phyloP scores from a whole-genome alignment of 1,140 invertebrate species.

The Drosophila azteca region DNA sequence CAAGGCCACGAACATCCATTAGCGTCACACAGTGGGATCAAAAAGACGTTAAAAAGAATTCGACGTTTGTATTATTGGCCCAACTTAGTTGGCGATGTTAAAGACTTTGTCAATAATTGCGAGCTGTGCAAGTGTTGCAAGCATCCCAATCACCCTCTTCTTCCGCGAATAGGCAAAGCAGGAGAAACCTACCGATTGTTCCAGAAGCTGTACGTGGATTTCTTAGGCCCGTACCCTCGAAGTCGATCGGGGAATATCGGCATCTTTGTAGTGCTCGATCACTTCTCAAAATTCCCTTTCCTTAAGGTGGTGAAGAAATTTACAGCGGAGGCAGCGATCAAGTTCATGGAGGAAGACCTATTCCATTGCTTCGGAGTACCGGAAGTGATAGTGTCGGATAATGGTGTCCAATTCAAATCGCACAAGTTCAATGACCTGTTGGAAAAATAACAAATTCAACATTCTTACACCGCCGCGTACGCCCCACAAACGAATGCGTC shows the following conservation, averaged over 20 bases:
- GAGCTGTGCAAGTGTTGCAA: not conserved
- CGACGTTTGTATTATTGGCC: not conserved
- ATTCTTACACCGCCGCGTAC: not conserved
- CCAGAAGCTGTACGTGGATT: not conserved
- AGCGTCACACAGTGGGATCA: no score
- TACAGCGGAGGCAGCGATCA: not conserved
- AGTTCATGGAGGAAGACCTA: no score
- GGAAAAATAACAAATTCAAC: not conserved
- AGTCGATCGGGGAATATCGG: not conserved
- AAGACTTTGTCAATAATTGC: not conserved
- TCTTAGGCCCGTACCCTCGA: not conserved
- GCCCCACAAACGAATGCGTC: not conserved
- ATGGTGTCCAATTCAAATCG: not conserved
- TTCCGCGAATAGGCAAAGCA: not conserved
- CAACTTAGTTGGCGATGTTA: not conserved
- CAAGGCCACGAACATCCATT: no score
- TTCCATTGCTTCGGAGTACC: no score
- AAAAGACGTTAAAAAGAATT: not conserved
- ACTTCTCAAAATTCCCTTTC: no score
- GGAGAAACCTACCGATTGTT: no score
- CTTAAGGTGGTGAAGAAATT: not conserved
- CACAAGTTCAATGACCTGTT: not conserved
- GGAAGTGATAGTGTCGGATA: not conserved
- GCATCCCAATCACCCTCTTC: not conserved
- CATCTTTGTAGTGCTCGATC: not conserved